phyloP scores from a whole-genome alignment of 1,140 invertebrate species.

The Drosophila tani region DNA sequence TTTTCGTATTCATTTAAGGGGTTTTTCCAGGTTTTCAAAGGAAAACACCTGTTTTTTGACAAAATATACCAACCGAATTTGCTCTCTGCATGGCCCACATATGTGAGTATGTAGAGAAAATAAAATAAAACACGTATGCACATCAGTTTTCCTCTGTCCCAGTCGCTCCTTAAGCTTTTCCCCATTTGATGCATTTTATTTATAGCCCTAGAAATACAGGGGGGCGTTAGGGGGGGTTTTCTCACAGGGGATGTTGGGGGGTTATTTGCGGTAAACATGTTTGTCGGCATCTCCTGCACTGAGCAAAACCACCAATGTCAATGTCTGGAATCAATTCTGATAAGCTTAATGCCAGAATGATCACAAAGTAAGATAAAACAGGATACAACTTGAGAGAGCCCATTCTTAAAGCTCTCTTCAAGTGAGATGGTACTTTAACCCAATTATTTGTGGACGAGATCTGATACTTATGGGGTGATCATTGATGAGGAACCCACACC shows the following conservation, averaged over 20 bases:
- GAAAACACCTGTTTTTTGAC: conserved; percentile 11
- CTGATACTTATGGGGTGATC: no score
- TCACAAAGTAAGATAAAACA: no score
- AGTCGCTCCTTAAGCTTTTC: conserved; percentile 24
- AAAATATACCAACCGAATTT: background rate
- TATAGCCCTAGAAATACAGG: conserved; percentile 32
- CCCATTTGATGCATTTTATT: conserved; percentile 34
- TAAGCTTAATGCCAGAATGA: no score
- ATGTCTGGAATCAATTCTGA: no score
- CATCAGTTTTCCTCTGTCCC: conserved; percentile 3
- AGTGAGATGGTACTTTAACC: background rate
- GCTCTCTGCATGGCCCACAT: background rate
- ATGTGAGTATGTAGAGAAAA: background rate
- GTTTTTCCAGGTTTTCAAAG: conserved; percentile 1
- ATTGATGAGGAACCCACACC: no score
- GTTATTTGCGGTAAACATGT: conserved; percentile 33
- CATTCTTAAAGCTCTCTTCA: no score
- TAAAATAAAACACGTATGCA: conserved; percentile 17
- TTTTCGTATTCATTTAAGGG: background rate
- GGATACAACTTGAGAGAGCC: no score
- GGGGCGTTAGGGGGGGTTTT: conserved; percentile 1
- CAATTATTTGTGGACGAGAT: no score
- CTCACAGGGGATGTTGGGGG: background rate
- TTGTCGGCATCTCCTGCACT: conserved; percentile 37
- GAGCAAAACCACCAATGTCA: background rate